Percentiles rank a stretch among this genome's conserved stretches.
Conservation (phyloP, 1,140 invertebrate species). For the Druon quercuslanigerum region DNA sequence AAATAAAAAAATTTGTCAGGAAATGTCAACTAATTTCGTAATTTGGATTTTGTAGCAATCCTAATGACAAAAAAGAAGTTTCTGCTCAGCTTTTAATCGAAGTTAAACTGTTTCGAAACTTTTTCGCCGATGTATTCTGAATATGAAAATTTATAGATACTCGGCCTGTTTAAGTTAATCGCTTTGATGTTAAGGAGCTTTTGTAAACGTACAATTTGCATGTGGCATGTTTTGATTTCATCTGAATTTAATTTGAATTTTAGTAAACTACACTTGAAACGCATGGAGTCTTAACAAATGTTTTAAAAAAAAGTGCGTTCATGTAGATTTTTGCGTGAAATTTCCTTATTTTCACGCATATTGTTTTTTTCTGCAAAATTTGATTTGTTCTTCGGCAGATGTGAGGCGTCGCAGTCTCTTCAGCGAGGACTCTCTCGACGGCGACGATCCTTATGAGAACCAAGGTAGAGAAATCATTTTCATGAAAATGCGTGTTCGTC, state of each 20-base stretch:
- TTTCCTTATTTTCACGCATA: constrained; percentile 47
- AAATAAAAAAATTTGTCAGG: no score
- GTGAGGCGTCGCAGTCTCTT: constrained; percentile 73
- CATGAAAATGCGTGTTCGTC: constrained; percentile 14
- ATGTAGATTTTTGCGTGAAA: constrained; percentile 32
- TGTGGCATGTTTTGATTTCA: constrained; percentile 14
- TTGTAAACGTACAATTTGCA: background rate
- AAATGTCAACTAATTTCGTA: no score
- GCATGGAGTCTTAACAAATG: background rate
- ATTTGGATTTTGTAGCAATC: no score
- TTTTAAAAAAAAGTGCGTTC: constrained; percentile 32
- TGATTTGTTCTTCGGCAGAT: constrained; percentile 71
- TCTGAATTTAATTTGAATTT: background rate
- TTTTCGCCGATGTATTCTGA: no score
- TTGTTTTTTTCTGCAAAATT: constrained; percentile 53
- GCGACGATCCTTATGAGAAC: constrained; percentile 69
- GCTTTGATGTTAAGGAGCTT: background rate
- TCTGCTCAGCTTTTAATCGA: no score
- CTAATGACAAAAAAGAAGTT: no score
- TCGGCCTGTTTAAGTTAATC: background rate
- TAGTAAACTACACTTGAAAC: background rate
- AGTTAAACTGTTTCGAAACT: no score
- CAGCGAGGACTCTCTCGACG: constrained; percentile 73
- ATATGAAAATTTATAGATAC: no score
- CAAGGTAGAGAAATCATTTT: constrained; percentile 66